These are phyloP conservation scores for Mimumesa dahlbomi DNA, from an alignment of 2,888 invertebrate genomes.

Conservation along the genomic window DNA sequence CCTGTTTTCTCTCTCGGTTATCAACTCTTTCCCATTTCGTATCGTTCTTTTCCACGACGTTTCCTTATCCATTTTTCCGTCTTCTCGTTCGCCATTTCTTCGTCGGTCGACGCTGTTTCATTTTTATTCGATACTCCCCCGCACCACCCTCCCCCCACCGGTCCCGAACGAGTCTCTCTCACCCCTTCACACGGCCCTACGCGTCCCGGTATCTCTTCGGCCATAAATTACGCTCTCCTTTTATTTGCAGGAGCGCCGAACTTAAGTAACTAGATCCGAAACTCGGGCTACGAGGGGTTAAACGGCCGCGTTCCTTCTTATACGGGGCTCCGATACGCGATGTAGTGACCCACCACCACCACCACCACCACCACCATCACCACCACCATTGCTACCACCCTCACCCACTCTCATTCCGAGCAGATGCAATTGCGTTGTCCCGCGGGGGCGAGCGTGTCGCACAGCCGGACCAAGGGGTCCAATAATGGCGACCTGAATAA, in stretches of 20 bases:
- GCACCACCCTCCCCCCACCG: conserved; percentile 20
- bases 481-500: conserved; percentile 69
- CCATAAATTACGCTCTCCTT: conserved; percentile 65
- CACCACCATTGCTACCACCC: no score
- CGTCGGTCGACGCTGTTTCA: neutral
- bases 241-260: conserved; percentile 62
- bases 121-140: neutral
- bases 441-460: conserved; percentile 66
- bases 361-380: no score
- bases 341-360: conserved; percentile 19
- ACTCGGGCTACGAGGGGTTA: conserved; percentile 59
- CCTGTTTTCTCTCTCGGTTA: no score
- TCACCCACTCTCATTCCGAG: conserved; percentile 58
- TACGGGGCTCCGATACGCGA: conserved; percentile 35
- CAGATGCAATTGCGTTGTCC: conserved; percentile 71
- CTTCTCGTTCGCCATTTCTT: neutral
- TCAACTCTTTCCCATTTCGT: no score
- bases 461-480: conserved; percentile 60
- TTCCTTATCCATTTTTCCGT: no score
- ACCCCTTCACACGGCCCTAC: conserved; percentile 35
- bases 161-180: conserved; percentile 37
- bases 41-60: no score
- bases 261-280: conserved; percentile 68
- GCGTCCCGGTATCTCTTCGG: conserved; percentile 54
- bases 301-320: conserved; percentile 54